Base-by-base conservation (phyloP, 2,797 vertebrate species). In the Streptopelia turtur region DNA sequence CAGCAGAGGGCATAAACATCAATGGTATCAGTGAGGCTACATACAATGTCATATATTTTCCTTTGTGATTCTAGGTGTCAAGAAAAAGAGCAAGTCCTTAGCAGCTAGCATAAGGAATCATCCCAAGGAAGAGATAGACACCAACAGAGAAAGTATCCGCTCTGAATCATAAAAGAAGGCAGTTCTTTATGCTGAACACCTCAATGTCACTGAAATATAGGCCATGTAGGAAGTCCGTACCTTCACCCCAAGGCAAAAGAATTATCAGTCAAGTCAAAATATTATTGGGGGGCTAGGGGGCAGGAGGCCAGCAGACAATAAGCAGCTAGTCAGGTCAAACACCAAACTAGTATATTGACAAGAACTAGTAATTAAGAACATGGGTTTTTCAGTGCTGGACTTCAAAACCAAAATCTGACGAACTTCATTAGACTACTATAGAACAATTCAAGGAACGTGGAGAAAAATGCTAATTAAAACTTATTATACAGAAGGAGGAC, bases 231-330 rank as follows among this genome's bases (percentile, higher is more conserved):
- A 87, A 90, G 9, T 8, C 37, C 66, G 27, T 49, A 71, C n/a
- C n/a, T 65, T 65, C 35, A 45, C 7, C 5, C 9, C 15, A 56
- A 47, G 13, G 30, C 23, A 65, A 64, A 57, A 70, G 20, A 60
- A 68, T 17, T 11, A 50, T 20, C 23, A 75, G 57, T 47, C n/a
- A 60, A 78, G 31, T 64, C 4, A n/a, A 90, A 83, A n/a, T 47
- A n/a, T 53, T 61, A 49, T 0, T 47, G 37, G 9, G 16, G 15
- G 5, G 27, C 5, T 12, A 5, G 9, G 6, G 4, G 13, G 14
- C 10, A 9, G 4, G 24, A 21, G 78, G 28, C 18, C 28, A 79
- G 53, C 12, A 68, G 31, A 53, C 20, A 66, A 80, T 59, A 0
- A 70, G 13, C 10, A 75, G 11, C 12, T 52, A 31, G 9, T 45